Base-by-base conservation (phyloP, 2,888 invertebrate genomes). In the Tyria jacobaeae region DNA sequence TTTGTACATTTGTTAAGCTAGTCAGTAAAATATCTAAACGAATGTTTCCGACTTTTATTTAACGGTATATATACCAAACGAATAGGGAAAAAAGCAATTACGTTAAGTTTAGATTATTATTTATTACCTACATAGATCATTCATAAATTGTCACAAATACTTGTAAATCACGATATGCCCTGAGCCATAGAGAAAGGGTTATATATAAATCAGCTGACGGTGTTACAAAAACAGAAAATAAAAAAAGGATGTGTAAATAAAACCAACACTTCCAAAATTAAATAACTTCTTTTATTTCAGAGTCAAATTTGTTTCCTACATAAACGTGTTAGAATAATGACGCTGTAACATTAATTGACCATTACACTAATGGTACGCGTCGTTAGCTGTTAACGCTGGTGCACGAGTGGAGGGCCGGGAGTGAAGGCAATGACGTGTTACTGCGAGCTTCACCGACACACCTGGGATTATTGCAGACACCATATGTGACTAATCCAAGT, bases 211-310 rank as follows among this genome's bases (percentile, higher is more conserved):
- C n/a, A n/a, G n/a, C n/a, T n/a, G n/a, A n/a, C n/a, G n/a, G n/a
- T n/a, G n/a, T n/a, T n/a, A n/a, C n/a, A n/a, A n/a, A n/a, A n/a
- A n/a, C n/a, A n/a, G n/a, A n/a, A n/a, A n/a, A n/a, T n/a, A n/a
- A n/a, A 41, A 9, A 47, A 35, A 35, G 47, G 56, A 35, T 3
- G 10, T 6, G 15, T 34, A 21, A 92, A 91, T 90, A 75, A 94
- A 94, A 93, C 92, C 81, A 89, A 80, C 79, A 81, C 67, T 84
- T 94, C 92, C 92, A 93, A 94, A 94, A 94, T 93, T 93, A 93
- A 94, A 94, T 93, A 93, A 92, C 91, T 92, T 94, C 91, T 92
- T 94, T 94, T 93, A 94, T 92, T 91, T 92, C 92, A 93, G 91
- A 93, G 91, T 93, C 92, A 92, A 93, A 92, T 93, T 93, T 92